Conservation (phyloP, 2,797 vertebrate species). For the Microctenopoma stevenorrisi region DNA sequence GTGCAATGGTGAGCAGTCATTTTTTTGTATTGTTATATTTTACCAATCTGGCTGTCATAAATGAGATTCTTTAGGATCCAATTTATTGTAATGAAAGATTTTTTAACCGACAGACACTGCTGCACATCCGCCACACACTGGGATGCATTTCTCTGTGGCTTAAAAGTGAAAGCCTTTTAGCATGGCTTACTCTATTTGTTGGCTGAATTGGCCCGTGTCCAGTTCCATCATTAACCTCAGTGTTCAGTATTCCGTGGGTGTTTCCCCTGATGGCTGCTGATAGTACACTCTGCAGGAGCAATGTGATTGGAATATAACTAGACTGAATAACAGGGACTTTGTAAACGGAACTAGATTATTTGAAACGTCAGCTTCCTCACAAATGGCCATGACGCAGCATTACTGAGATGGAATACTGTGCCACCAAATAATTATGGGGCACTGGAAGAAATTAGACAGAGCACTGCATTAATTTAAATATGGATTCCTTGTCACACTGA, state of each 20-base stretch:
- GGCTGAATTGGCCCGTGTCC: slow-evolving; percentile 53
- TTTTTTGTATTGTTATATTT: not conserved
- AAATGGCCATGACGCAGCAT: slow-evolving; percentile 56
- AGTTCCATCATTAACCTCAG: slow-evolving; percentile 52
- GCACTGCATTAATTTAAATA: slow-evolving; percentile 7
- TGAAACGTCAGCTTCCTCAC: slow-evolving; percentile 15
- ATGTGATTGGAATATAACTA: slow-evolving; percentile 40
- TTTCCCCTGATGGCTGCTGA: slow-evolving; percentile 39
- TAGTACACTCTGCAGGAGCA: slow-evolving; percentile 15
- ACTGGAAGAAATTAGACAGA: slow-evolving; percentile 1
- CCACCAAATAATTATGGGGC: not conserved
- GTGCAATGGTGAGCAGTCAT: slow-evolving; percentile 3
- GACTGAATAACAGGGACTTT: not conserved
- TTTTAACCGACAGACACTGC: slow-evolving; percentile 25
- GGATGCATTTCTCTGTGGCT: not conserved
- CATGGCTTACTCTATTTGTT: slow-evolving; percentile 8
- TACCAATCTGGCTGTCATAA: not conserved
- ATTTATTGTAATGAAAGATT: slow-evolving; percentile 8
- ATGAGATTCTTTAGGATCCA: slow-evolving; percentile 19
- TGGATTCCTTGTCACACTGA: slow-evolving; percentile 16
- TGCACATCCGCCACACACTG: slow-evolving; percentile 2
- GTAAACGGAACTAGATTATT: slow-evolving; percentile 6
- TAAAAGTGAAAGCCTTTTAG: slow-evolving; percentile 36
- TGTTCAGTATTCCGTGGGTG: slow-evolving; percentile 60
- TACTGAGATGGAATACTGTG: not conserved